phyloP scores from a whole-genome alignment of 2,888 invertebrate species.

The Tineola bisselliella region DNA sequence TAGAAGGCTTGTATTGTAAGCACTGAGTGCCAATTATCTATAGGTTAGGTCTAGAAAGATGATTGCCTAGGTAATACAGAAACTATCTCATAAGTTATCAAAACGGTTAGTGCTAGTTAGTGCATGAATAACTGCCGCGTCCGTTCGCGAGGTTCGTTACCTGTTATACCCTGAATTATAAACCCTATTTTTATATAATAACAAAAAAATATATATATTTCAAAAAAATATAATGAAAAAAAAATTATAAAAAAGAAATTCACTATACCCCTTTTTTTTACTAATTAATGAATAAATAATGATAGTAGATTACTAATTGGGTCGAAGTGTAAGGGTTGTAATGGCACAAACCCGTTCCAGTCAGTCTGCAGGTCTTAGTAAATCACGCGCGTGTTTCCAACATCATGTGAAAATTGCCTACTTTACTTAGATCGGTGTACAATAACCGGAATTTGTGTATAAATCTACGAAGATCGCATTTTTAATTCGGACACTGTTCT shows the following conservation, averaged over 20 bases:
- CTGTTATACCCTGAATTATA: not conserved
- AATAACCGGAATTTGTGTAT: not conserved
- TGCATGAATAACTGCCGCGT: not conserved
- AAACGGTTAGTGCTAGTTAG: slow-evolving; percentile 5
- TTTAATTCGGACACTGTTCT: too few relatives aligned
- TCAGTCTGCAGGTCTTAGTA: slow-evolving; percentile 1
- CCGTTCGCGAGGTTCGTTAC: not conserved
- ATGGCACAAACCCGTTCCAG: not conserved
- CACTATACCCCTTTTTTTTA: not conserved
- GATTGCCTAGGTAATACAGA: not conserved
- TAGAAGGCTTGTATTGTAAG: too few relatives aligned
- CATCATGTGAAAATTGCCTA: slow-evolving; percentile 1
- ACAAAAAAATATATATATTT: too few relatives aligned
- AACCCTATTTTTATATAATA: too few relatives aligned
- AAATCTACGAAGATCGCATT: not conserved
- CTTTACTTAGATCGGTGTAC: not conserved
- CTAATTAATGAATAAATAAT: not conserved
- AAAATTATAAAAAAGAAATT: too few relatives aligned
- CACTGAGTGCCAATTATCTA: not conserved
- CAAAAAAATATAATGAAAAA: too few relatives aligned
- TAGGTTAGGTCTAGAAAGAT: not conserved
- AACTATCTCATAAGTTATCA: slow-evolving; percentile 8
- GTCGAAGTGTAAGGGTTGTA: not conserved
- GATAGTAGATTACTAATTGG: too few relatives aligned
- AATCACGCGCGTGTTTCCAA: slow-evolving; percentile 4